phyloP scores from a whole-genome alignment of 2,113 vertebrate species.

The Cinclus mexicanus region DNA sequence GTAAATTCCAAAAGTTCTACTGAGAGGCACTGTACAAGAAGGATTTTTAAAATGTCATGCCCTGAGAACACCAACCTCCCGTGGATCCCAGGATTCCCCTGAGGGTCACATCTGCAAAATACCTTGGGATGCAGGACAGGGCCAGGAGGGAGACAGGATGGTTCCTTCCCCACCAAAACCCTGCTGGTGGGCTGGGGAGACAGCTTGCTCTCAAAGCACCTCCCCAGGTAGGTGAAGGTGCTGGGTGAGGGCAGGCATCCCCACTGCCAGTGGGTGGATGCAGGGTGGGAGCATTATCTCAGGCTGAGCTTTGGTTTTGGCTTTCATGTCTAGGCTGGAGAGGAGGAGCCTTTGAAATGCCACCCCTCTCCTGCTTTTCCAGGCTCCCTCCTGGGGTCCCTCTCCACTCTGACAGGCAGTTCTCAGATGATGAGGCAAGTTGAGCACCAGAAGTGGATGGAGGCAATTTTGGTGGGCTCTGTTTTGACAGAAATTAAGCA shows the following conservation, averaged over 20 bases:
- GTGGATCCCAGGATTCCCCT: background rate
- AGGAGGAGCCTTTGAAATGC: background rate
- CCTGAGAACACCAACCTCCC: slow-evolving; percentile 5
- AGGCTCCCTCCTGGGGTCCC: background rate
- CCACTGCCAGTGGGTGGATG: background rate
- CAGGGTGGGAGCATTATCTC: background rate
- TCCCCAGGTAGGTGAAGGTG: background rate
- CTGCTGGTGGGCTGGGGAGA: background rate
- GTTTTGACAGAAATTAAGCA: slow-evolving; percentile 45
- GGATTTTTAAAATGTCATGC: slow-evolving; percentile 30
- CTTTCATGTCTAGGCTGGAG: background rate
- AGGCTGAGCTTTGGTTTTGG: background rate
- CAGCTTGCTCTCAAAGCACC: background rate
- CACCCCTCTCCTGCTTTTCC: no score
- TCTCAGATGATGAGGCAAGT: background rate
- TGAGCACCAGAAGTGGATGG: background rate
- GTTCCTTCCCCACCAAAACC: background rate
- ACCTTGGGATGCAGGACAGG: background rate
- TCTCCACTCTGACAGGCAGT: background rate
- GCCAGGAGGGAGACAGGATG: background rate
- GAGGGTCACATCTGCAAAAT: background rate
- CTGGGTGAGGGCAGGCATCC: background rate
- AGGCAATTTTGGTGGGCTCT: slow-evolving; percentile 28
- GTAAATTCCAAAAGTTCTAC: slow-evolving; percentile 83
- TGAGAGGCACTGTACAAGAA: slow-evolving; percentile 64